Conservation (phyloP, 2,797 vertebrate genomes). For the Lycodopsis pacificus region DNA sequence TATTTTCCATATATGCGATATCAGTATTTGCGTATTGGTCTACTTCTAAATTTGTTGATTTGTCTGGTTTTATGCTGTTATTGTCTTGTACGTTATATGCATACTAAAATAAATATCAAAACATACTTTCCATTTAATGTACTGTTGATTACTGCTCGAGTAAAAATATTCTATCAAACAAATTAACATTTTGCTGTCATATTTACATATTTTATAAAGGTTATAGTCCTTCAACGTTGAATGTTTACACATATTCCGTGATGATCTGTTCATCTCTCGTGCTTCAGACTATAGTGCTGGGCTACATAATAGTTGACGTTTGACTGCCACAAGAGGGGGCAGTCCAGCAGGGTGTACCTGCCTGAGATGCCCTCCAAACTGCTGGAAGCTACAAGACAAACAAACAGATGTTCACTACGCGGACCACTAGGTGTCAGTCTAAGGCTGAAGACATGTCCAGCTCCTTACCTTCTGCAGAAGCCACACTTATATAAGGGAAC, state of each 20-base stretch:
- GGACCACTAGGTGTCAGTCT: constrained; percentile 76
- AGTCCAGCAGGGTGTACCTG: not conserved
- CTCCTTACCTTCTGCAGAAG: constrained; percentile 18
- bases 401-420: constrained; percentile 40
- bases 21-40: constrained; percentile 19
- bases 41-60: constrained; percentile 23
- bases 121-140: constrained; percentile 30
- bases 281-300: not conserved
- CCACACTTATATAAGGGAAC: constrained; percentile 54
- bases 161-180: constrained; percentile 31
- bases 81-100: constrained; percentile 54
- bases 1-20: constrained; percentile 45
- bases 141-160: constrained; percentile 15
- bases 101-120: constrained; percentile 4
- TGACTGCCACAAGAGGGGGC: constrained; percentile 69
- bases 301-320: not conserved
- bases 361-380: constrained; percentile 3
- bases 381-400: constrained; percentile 48
- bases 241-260: not conserved
- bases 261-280: not conserved
- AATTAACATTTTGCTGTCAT: constrained; percentile 2
- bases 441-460: constrained; percentile 43
- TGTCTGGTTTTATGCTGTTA: constrained; percentile 49
- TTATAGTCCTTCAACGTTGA: not conserved
- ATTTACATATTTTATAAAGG: not conserved